Percentiles rank a stretch among this genome's conserved stretches.
These are phyloP conservation scores for Hypsibius dujardini DNA, from an alignment of 1,140 invertebrate genomes.

Conservation along the genomic window DNA sequence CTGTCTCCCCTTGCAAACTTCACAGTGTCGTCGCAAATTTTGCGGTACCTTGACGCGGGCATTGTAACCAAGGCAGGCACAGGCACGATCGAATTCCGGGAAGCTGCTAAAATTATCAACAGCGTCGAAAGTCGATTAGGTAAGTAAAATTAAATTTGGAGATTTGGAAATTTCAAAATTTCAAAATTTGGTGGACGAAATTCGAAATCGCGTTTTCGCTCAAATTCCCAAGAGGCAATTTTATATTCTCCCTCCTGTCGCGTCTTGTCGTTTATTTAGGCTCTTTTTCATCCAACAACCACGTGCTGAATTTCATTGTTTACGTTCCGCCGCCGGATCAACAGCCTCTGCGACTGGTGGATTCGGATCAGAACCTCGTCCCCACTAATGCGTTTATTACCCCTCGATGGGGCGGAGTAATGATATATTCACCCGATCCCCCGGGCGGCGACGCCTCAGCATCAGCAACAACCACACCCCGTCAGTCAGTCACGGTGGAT, in stretches of 20 bases:
- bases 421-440: conserved; percentile 29
- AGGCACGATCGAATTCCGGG: conserved; percentile 27
- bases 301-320: conserved; percentile 62
- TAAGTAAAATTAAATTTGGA: conserved; percentile 23
- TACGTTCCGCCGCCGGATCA: conserved; percentile 55
- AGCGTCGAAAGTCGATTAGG: conserved; percentile 66
- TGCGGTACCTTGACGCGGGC: conserved; percentile 59
- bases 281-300: conserved; percentile 58
- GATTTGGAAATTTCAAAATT: too few relatives aligned
- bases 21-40: conserved; percentile 58
- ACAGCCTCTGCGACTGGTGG: conserved; percentile 50
- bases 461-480: conserved; percentile 20
- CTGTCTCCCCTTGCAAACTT: conserved; percentile 50
- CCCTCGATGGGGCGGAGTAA: conserved; percentile 65
- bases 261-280: conserved; percentile 29
- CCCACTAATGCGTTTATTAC: conserved; percentile 57
- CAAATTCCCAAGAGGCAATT: too few relatives aligned
- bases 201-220: too few relatives aligned
- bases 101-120: conserved; percentile 41
- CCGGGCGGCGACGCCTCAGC: too few relatives aligned
- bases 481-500: conserved; percentile 35
- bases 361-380: conserved; percentile 24
- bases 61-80: conserved; percentile 42
- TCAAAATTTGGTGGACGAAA: too few relatives aligned
- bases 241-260: conserved; percentile 16